phyloP scores from a whole-genome alignment of 1,140 invertebrate genomes.

The Trichogramma pretiosum region DNA sequence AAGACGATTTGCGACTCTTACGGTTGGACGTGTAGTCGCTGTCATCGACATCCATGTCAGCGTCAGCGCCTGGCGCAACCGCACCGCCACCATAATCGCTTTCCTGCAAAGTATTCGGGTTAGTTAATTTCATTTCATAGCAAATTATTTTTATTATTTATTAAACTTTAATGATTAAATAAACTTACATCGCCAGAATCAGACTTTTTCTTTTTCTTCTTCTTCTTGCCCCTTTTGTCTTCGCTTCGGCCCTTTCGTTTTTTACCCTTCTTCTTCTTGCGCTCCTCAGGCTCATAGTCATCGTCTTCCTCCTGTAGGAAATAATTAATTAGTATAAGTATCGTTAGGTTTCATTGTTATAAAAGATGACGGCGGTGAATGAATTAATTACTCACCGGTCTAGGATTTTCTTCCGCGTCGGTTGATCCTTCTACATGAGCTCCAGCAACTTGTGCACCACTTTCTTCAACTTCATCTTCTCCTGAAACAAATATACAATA shows the following conservation, averaged over 20 bases:
- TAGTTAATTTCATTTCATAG: too few species aligned
- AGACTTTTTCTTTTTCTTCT: constrained; percentile 87
- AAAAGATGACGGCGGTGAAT: too few species aligned
- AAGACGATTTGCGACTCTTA: constrained; percentile 48
- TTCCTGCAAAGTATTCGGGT: constrained; percentile 53
- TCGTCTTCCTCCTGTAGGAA: constrained; percentile 66
- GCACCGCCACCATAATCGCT: constrained; percentile 69
- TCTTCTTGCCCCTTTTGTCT: constrained; percentile 82
- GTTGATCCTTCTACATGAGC: constrained; percentile 55
- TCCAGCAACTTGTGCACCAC: constrained; percentile 46
- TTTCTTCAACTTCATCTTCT: constrained; percentile 60
- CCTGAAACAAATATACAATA: constrained; percentile 44
- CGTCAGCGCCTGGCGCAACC: constrained; percentile 57
- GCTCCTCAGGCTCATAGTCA: constrained; percentile 77
- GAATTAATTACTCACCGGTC: constrained; percentile 40
- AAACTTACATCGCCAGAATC: constrained; percentile 74
- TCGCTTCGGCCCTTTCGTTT: constrained; percentile 81
- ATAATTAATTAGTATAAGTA: constrained; percentile 3
- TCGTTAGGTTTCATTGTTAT: too few species aligned
- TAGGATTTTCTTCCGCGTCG: constrained; percentile 61
- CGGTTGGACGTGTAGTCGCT: constrained; percentile 59
- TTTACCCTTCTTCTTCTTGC: constrained; percentile 84
- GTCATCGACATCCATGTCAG: constrained; percentile 62
- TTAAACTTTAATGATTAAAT: too few species aligned
- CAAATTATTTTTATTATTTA: too few species aligned